phyloP scores from a whole-genome alignment of 2,888 invertebrate species.

The Tiphia femorata region DNA sequence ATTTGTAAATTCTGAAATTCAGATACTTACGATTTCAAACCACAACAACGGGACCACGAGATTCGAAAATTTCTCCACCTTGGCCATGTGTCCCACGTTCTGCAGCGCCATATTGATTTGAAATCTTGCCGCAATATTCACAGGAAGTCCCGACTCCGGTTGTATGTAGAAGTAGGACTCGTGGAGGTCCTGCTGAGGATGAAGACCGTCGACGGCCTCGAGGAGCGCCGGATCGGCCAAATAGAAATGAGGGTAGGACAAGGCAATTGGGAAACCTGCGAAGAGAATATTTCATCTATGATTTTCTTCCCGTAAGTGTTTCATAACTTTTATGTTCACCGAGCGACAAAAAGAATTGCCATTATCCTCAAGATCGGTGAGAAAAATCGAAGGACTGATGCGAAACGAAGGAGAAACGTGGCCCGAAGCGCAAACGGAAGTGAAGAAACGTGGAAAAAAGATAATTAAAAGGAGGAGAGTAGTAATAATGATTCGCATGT shows the following conservation, averaged over 20 bases:
- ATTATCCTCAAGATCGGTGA: too few relatives aligned
- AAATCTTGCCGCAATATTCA: constrained; percentile 83
- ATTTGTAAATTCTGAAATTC: too few relatives aligned
- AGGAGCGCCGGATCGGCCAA: constrained; percentile 77
- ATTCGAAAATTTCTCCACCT: constrained; percentile 78
- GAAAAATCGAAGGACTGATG: too few relatives aligned
- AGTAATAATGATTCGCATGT: too few relatives aligned
- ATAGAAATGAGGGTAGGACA: constrained; percentile 91
- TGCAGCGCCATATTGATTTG: constrained; percentile 90
- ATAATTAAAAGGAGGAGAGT: too few relatives aligned
- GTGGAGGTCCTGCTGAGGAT: constrained; percentile 77
- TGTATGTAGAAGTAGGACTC: constrained; percentile 82
- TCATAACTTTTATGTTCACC: too few relatives aligned
- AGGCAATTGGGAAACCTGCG: constrained; percentile 84
- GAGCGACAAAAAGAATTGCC: too few relatives aligned
- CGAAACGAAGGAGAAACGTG: too few relatives aligned
- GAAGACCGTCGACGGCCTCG: constrained; percentile 77
- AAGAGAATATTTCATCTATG: neutral
- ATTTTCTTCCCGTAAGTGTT: too few relatives aligned
- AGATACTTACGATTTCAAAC: constrained; percentile 88
- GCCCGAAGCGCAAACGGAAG: too few relatives aligned
- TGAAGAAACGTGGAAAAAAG: too few relatives aligned
- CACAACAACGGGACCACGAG: constrained; percentile 85
- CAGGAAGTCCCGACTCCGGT: constrained; percentile 84
- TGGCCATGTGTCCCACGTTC: constrained; percentile 76